Evolutionary conservation across 1,140 invertebrate species (phyloP).

Genomic region (Nephila pilipes): DNA sequence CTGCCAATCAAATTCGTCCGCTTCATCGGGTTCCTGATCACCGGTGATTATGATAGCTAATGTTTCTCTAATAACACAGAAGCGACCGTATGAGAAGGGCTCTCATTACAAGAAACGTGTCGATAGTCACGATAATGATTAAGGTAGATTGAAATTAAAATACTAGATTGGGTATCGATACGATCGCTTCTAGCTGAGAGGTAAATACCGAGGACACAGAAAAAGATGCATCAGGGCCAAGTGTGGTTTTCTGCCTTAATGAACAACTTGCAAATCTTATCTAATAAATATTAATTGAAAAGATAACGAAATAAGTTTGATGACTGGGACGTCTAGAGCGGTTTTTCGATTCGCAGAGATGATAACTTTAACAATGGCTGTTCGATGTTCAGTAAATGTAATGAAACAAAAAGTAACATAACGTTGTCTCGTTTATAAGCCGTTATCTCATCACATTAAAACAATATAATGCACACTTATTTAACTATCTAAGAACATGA

Average conservation of each 20-base stretch:
- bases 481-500: no score
- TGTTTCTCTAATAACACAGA: constrained; percentile 9
- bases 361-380: neutral
- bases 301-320: neutral
- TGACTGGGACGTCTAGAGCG: neutral
- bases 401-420: no score
- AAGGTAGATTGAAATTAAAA: constrained; percentile 27
- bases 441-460: no score
- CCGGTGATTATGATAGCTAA: neutral
- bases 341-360: neutral
- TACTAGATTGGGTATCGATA: neutral
- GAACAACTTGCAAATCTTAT: neutral
- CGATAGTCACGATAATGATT: constrained; percentile 12
- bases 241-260: neutral
- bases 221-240: neutral
- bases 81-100: neutral
- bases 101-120: constrained; percentile 37
- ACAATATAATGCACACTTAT: no score
- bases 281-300: constrained; percentile 7
- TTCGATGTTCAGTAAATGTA: no score
- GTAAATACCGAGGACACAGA: neutral
- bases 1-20: neutral
- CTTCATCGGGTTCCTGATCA: neutral
- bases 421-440: no score
- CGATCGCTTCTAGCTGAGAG: neutral